phyloP scores from a whole-genome alignment of 2,888 invertebrate species.

The Automeris io region DNA sequence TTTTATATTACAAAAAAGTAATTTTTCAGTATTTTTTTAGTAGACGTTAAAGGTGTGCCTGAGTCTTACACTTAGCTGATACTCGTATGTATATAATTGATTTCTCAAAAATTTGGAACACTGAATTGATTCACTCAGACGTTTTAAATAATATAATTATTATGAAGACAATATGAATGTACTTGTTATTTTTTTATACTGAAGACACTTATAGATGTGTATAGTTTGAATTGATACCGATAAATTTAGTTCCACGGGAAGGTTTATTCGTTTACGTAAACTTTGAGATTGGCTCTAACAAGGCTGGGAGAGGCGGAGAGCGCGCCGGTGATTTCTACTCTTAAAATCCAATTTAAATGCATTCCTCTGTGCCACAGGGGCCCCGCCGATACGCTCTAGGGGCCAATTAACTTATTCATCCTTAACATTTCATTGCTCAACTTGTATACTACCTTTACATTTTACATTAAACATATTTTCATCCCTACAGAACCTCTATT shows the following conservation, averaged over 20 bases:
- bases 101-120: too few species aligned
- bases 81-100: too few species aligned
- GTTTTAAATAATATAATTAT: too few species aligned
- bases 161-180: too few species aligned
- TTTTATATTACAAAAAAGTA: too few species aligned
- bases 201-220: conserved; percentile 12
- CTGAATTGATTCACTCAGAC: too few species aligned
- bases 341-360: conserved; percentile 78
- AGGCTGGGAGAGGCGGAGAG: conserved; percentile 62
- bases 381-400: conserved; percentile 68
- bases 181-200: too few species aligned
- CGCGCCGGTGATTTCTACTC: conserved; percentile 73
- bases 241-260: conserved; percentile 59
- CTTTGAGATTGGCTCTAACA: conserved; percentile 75
- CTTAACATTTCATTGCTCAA: conserved; percentile 75
- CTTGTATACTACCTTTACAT: conserved; percentile 51
- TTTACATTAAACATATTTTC: conserved; percentile 35
- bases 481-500: conserved; percentile 25
- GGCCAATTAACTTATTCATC: conserved; percentile 77
- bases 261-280: conserved; percentile 76
- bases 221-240: conserved; percentile 56
- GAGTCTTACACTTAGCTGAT: too few species aligned
- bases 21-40: too few species aligned
- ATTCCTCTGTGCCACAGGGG: conserved; percentile 75
- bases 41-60: too few species aligned